Conservation (phyloP, 2,797 vertebrate species). For the Sebastes vulpes region DNA sequence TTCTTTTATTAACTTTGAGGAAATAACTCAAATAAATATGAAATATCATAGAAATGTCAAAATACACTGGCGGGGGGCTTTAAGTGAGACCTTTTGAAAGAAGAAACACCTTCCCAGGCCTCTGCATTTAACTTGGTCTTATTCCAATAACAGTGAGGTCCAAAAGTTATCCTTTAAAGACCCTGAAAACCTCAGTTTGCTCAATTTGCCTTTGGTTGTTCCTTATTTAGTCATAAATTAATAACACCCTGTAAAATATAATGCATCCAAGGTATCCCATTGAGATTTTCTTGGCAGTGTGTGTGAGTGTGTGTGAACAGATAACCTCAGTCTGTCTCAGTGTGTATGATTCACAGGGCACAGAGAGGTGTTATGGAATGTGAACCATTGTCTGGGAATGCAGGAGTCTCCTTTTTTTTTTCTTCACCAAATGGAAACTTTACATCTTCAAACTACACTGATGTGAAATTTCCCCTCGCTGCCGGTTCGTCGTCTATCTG, state of each 20-base stretch:
- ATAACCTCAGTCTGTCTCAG: conserved; percentile 54
- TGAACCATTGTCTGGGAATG: conserved; percentile 89
- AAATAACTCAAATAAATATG: no score
- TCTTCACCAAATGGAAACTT: conserved; percentile 78
- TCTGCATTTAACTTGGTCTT: not conserved
- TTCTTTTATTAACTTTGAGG: no score
- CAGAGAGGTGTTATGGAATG: conserved; percentile 80
- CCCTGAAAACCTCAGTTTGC: not conserved
- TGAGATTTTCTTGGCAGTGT: conserved; percentile 40
- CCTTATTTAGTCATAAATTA: not conserved
- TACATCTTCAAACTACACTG: conserved; percentile 57
- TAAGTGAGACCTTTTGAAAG: not conserved
- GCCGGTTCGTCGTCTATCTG: conserved; percentile 22
- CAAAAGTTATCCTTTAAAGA: not conserved
- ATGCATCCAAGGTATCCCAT: conserved; percentile 52
- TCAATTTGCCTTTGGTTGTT: not conserved
- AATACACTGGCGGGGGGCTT: no score
- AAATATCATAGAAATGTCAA: no score
- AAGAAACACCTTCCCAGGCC: not conserved
- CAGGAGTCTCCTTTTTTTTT: conserved; percentile 76
- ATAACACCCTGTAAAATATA: conserved; percentile 9
- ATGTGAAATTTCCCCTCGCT: conserved; percentile 38
- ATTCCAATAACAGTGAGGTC: not conserved
- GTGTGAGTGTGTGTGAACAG: conserved; percentile 46
- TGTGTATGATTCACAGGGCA: conserved; percentile 79